phyloP scores from a whole-genome alignment of 2,888 invertebrate species.

The Macrostomum cliftonense region DNA sequence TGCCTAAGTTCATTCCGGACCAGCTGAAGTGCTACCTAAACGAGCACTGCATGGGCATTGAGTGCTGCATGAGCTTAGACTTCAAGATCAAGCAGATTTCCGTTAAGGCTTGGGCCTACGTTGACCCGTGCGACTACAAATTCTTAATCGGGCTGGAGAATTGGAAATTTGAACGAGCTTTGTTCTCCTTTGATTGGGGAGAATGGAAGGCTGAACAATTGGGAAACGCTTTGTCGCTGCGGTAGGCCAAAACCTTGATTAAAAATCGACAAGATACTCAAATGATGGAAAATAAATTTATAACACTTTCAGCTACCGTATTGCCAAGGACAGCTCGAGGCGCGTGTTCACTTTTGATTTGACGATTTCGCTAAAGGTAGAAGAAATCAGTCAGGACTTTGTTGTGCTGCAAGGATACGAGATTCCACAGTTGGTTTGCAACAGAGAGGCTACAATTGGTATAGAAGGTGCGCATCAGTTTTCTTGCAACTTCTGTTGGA shows the following conservation, averaged over 20 bases:
- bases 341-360: slow-evolving; percentile 10
- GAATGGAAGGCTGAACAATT: slow-evolving; percentile 3
- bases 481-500: neutral
- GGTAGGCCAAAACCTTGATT: slow-evolving; percentile 1
- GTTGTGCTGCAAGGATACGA: slow-evolving; percentile 5
- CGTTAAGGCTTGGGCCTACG: slow-evolving; percentile 8
- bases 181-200: slow-evolving; percentile 14
- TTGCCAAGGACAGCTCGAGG: neutral
- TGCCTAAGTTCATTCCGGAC: slow-evolving; percentile 14
- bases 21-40: slow-evolving; percentile 13
- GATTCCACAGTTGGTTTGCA: slow-evolving; percentile 10
- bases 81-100: slow-evolving; percentile 9
- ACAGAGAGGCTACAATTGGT: slow-evolving; percentile 4
- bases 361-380: slow-evolving; percentile 6
- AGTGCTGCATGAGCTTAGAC: slow-evolving; percentile 13
- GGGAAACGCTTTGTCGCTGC: neutral
- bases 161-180: slow-evolving; percentile 10
- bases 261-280: too few species aligned
- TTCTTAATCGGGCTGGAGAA: slow-evolving; percentile 14
- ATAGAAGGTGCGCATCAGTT: neutral
- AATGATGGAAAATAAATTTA: too few species aligned
- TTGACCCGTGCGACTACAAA: slow-evolving; percentile 13
- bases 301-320: neutral
- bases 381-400: slow-evolving; percentile 1
- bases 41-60: slow-evolving; percentile 13